Base-by-base conservation (phyloP, 2,888 invertebrate genomes). In the Furcula furcula region DNA sequence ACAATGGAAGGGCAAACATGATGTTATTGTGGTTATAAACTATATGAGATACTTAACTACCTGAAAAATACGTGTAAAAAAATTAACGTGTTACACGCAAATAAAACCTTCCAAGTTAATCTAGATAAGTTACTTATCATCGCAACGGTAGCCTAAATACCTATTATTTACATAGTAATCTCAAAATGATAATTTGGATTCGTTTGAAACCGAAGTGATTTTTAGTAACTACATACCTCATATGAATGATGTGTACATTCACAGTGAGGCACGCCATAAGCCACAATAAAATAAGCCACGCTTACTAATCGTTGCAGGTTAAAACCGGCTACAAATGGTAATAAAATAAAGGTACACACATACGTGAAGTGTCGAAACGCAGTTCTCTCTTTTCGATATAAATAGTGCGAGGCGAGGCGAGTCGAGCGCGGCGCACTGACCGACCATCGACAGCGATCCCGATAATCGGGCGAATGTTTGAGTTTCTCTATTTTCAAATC, bases 401-500 rank as follows among this genome's bases (percentile, higher is more conserved):
- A 87, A 86, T 86, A 87, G 86, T 86, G 80, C 78, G 76, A 75
- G 76, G 70, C 75, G 77, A 75, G 69, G 62, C 72, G 75, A 63
- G 65, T 29, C 48, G 47, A 53, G 65, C 65, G 69, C 74, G 61
- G 80, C 81, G 82, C 79, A 84, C 72, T 82, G 84, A 83, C 84
- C 84, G 80, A 75, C 76, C 82, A 80, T 85, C 85, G 83, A 83
- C 86, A 81, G 78, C 79, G 76, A 80, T 82, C 79, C 80, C 81
- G 82, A 85, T 85, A 70, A 86, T 84, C 84, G 76, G 76, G 68
- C 77, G 77, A 78, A 82, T 81, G 80, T 78, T 82, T 82, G 74
- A 82, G 82, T 83, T 85, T 84, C 85, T 86, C 86, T 86, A 86
- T 87, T 87, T 87, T 85, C 83, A 83, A 83, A 84, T 83, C 76